phyloP scores from a whole-genome alignment of 2,113 vertebrate species.

The Anhinga rufa region DNA sequence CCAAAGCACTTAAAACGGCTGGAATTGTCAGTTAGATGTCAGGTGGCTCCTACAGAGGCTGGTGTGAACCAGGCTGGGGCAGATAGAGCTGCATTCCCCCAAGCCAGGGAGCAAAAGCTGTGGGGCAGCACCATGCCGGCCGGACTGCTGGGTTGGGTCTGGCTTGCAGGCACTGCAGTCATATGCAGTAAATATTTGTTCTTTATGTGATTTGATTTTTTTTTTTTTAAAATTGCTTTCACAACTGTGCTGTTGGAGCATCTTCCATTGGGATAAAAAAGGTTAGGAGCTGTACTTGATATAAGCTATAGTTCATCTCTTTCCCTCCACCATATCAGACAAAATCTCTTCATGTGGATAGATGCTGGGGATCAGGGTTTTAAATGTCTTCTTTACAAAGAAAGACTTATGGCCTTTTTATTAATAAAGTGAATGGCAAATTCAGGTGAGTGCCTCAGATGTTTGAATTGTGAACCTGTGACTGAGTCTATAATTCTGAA shows the following conservation, averaged over 20 bases:
- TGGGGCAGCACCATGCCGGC: not conserved
- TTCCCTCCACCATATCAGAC: fast-evolving
- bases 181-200: not conserved
- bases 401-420: not conserved
- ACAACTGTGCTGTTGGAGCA: not conserved
- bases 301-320: not conserved
- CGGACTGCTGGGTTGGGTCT: fast-evolving
- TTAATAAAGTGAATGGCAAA: not conserved
- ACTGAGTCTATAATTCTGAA: not conserved
- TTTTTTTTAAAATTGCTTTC: not conserved
- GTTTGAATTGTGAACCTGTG: not conserved
- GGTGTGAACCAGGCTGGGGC: not conserved
- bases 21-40: not conserved
- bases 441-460: not conserved
- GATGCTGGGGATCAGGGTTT: not conserved
- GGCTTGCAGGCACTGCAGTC: not conserved
- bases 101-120: not conserved
- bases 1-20: not conserved
- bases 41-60: not conserved
- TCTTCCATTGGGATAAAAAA: not conserved
- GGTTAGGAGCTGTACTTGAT: not conserved
- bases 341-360: not conserved
- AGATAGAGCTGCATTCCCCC: fast-evolving
- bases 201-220: not conserved
- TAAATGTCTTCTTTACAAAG: not conserved